These are phyloP conservation scores for Eriosoma lanigerum DNA, from an alignment of 1,140 invertebrate genomes.

Conservation along the genomic window DNA sequence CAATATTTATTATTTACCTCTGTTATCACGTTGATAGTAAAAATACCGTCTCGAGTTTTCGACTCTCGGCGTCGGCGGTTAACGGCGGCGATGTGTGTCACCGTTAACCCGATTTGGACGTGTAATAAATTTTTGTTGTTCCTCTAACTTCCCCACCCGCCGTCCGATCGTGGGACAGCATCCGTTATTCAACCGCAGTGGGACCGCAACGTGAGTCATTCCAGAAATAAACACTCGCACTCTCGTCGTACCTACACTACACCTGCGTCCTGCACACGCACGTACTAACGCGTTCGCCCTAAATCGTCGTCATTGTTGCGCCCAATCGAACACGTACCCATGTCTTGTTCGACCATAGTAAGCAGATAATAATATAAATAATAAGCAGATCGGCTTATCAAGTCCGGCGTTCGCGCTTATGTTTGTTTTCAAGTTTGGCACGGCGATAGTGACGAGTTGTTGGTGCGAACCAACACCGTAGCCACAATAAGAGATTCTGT, in stretches of 20 bases:
- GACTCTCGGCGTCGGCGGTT: background rate
- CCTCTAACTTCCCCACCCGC: background rate
- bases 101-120: background rate
- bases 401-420: background rate
- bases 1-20: no score
- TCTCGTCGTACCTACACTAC: background rate
- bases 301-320: background rate
- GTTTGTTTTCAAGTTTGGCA: background rate
- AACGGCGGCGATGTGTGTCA: background rate
- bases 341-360: no score
- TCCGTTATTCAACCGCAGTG: background rate
- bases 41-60: no score
- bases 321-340: background rate
- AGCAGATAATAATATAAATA: no score
- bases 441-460: background rate
- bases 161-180: background rate
- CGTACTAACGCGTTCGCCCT: background rate
- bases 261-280: constrained; percentile 12
- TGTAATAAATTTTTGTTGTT: constrained; percentile 2
- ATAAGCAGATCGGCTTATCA: background rate
- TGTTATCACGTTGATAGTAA: background rate
- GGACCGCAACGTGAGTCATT: background rate
- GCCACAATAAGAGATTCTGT: background rate
- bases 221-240: constrained; percentile 41
- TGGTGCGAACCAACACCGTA: no score